phyloP scores from a whole-genome alignment of 2,888 invertebrate genomes.

The Scaptomyza tumidula region DNA sequence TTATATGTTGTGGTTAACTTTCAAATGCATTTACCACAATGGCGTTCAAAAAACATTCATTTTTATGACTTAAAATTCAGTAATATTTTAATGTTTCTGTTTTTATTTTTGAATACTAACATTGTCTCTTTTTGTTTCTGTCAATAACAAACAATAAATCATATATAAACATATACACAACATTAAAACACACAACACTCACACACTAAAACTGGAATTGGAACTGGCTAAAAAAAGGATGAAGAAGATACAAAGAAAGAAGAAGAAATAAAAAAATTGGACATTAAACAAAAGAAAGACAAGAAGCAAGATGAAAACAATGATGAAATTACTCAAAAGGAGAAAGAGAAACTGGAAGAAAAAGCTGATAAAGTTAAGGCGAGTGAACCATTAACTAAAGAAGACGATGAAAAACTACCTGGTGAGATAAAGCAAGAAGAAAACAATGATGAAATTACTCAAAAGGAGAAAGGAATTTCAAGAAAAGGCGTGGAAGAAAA shows the following conservation, averaged over 20 bases:
- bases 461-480: slow-evolving; percentile 17
- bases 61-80: neutral
- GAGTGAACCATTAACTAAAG: neutral
- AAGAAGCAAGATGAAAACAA: slow-evolving; percentile 6
- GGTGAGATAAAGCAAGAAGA: slow-evolving; percentile 7
- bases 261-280: slow-evolving; percentile 5
- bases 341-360: slow-evolving; percentile 15
- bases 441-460: slow-evolving; percentile 20
- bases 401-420: neutral
- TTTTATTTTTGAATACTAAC: neutral
- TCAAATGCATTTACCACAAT: neutral
- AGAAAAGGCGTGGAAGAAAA: neutral
- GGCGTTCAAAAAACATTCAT: neutral
- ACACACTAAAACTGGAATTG: neutral
- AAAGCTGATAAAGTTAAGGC: neutral
- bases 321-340: slow-evolving; percentile 30
- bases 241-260: slow-evolving; percentile 52
- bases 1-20: neutral
- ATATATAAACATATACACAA: neutral
- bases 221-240: slow-evolving; percentile 23
- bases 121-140: neutral
- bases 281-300: slow-evolving; percentile 1
- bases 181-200: neutral
- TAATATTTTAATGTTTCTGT: neutral
- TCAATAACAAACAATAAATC: neutral